A percentile compares a stretch with the other conserved stretches of the same genome.
Evolutionary conservation across 2,113 vertebrate genomes (phyloP).

Genomic region (Phrynocephalus versicolor): DNA sequence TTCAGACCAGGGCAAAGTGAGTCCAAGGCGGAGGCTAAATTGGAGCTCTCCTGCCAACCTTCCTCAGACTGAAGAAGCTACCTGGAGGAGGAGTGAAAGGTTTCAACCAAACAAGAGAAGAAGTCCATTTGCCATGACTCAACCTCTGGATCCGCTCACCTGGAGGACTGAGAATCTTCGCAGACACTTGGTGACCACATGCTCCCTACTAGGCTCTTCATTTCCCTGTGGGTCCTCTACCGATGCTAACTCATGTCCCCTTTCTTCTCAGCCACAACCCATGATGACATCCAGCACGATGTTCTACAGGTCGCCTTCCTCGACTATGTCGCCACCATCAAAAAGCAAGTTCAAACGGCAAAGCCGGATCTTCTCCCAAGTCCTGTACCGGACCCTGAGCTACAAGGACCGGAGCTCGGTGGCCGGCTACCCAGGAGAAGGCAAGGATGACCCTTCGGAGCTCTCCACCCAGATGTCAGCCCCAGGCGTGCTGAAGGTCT

Average conservation of each 20-base stretch:
- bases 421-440: constrained; percentile 57
- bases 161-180: too few species aligned
- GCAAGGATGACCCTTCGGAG: constrained; percentile 86
- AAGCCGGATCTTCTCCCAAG: constrained; percentile 88
- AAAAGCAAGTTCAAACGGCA: constrained; percentile 92
- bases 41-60: too few species aligned
- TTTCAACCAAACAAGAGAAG: too few species aligned
- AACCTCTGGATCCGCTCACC: too few species aligned
- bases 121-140: too few species aligned
- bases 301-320: constrained; percentile 88
- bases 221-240: neutral
- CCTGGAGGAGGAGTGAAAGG: too few species aligned
- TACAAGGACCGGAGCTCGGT: constrained; percentile 85
- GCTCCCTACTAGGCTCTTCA: too few species aligned
- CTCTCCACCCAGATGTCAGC: constrained; percentile 93
- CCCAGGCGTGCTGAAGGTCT: constrained; percentile 93
- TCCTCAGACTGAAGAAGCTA: too few species aligned
- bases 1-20: too few species aligned
- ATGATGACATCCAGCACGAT: constrained; percentile 70
- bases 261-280: constrained; percentile 14
- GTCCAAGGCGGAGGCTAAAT: too few species aligned
- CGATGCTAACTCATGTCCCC: neutral
- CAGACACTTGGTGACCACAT: neutral
- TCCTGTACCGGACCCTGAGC: constrained; percentile 90
- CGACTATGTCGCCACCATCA: constrained; percentile 88